Base-by-base conservation (phyloP, 2,113 vertebrate genomes). In the Datnioides undecimradiatus region DNA sequence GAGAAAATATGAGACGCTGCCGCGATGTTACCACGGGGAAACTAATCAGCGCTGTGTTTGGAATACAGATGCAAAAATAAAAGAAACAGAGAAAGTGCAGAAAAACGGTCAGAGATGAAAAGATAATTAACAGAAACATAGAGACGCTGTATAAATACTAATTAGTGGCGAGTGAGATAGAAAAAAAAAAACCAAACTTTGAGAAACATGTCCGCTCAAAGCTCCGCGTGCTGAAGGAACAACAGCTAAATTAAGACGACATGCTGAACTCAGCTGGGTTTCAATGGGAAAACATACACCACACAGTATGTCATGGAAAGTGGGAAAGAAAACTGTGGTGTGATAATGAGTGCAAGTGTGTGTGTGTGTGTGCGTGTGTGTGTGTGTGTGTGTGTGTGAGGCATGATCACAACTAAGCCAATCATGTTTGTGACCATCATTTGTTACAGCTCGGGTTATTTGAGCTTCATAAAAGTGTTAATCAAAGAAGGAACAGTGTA, bases 61-160 rank as follows among this genome's bases (percentile, higher is more conserved):
- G 25, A 64, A 52, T 8, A 29, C 9, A 36, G 19, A 59, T 12
- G 31, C 33, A 36, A n/a, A n/a, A n/a, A 31, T 3, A 0, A 48
- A 25, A 63, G 23, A 65, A 58, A 43, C 5, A 8, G n/a, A 14
- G 49, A 25, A 2, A 27, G 41, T 33, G 51, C 8, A 33, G 31
- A 57, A 25, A 48, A 29, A 46, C 2, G 8, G 5, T 49, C 23
- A 16, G 8, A 54, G 23, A 80, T 69, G 43, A 83, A 49, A 8
- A 43, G 48, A 55, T 38, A 73, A 51, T 4, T 33, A 36, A 63
- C 12, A 69, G 12, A 41, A 51, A 75, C 69, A 45, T 64, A 67
- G 6, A 12, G 5, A 10, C 11, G 1, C 11, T 16, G 64, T 45
- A 21, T 13, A 81, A 76, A 75, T 41, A 68, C 33, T 72, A 64